Evolutionary conservation across 2,888 invertebrate genomes (phyloP), one percentile per base, ranked within the genome.

Genomic region (Drosophila aldrichi): DNA sequence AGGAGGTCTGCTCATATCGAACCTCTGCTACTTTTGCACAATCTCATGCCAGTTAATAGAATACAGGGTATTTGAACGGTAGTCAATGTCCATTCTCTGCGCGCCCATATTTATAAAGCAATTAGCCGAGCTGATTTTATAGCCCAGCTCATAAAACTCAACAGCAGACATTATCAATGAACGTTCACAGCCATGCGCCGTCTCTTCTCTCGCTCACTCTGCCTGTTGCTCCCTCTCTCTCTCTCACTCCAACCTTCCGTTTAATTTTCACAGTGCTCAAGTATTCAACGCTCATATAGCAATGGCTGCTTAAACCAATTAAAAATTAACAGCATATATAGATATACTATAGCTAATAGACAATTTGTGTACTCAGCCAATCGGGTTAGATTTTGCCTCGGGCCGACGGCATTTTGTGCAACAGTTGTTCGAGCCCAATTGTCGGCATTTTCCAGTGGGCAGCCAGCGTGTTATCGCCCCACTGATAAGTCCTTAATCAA

Each of bases 261-360:
- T 48, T 58, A 49, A 41, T 43, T 29, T 63, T 63, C 59, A 46
- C 62, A 44, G 18, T 38, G 32, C 44, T 41, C 49, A 65, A 52
- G 52, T 36, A 41, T 18, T 41, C 49, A 34, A 14, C 52, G 34
- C 16, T 46, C 43, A 55, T 43, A 71, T 43, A 71, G 80, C 82
- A 79, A 81, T 83, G 85, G 83, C 82, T 81, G 83, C 80, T 78
- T 83, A 87, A 75, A 73, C 88, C 86, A 86, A 86, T 86, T 86
- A 87, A 74, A 85, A 86, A 80, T 79, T 72, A 77, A 81, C 82
- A 75, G 52, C 66, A 71, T 79, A 70, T 32, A 49, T 32, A 49
- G 48, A 29, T 48, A 48, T 82, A 87, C 72, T 85, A 85, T 85
- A 80, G 66, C 71, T 77, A 73, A 85, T 83, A 79, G 70, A 70